Conservation (phyloP, 2,888 invertebrate genomes). For the Pyrochroa serraticornis region DNA sequence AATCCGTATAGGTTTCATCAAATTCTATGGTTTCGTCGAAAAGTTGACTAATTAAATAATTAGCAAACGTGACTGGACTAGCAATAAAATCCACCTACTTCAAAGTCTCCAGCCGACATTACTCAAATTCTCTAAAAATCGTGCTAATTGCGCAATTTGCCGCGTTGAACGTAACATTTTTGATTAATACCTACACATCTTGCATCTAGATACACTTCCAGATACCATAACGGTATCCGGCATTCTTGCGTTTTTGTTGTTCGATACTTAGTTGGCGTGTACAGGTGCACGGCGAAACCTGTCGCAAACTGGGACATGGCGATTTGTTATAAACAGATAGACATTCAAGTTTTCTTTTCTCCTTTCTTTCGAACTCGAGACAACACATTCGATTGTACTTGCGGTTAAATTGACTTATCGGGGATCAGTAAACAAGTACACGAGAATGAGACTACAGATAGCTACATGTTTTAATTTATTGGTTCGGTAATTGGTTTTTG, state of each 20-base stretch:
- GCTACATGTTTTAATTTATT: too few relatives aligned
- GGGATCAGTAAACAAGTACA: too few relatives aligned
- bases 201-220: background rate
- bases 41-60: constrained; percentile 31
- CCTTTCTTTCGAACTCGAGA: background rate
- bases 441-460: too few relatives aligned
- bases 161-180: too few relatives aligned
- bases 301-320: constrained; percentile 29
- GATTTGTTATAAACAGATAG: constrained; percentile 7
- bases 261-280: constrained; percentile 4
- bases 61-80: constrained; percentile 7
- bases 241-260: constrained; percentile 20
- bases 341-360: constrained; percentile 7
- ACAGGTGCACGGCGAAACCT: constrained; percentile 28
- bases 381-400: too few relatives aligned
- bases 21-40: constrained; percentile 4
- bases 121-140: constrained; percentile 9
- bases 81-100: background rate
- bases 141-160: too few relatives aligned
- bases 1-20: too few relatives aligned
- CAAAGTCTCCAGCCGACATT: constrained; percentile 1
- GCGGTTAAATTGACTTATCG: too few relatives aligned
- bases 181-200: background rate
- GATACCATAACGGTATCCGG: constrained; percentile 17
- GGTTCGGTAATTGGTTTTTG: too few relatives aligned